Base-by-base conservation (phyloP, 2,888 invertebrate species). In the Leucoma salicis region DNA sequence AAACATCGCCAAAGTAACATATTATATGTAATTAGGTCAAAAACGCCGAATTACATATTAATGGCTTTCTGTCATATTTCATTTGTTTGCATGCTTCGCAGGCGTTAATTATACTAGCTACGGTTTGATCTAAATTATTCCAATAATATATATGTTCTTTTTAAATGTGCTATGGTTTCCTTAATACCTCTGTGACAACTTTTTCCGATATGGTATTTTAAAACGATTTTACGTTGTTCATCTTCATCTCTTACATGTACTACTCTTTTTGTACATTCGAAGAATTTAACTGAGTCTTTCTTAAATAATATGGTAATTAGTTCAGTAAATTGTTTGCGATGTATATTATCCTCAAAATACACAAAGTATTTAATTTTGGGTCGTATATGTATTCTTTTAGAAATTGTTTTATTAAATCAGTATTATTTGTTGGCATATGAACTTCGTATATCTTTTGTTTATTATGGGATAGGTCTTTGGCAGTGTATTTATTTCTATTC, bases 361-460 rank as follows among this genome's bases (percentile, higher is more conserved):
- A 66, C 49, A 24, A 50, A 64, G 29, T 62, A 47, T n/a, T 46
- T 56, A 37, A 33, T 51, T 60, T 58, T 0, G 49, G 53, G 8
- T 39, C 21, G 2, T n/a, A n/a, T 18, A 59, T 39, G 12, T 66
- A 54, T 33, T 56, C 53, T 36, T 63, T 61, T 1, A 69, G 21
- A 42, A 66, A 65, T 5, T 49, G 4, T 52, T 62, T 66, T 1
- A 62, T 27, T 16, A 62, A 10, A 3, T 59, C 46, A 0, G 8
- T 1, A 10, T 54, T 55, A 33, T 66, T 36, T 27, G 42, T 3
- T 0, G 64, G 65, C 35, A 64, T 14, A 21, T 48, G 40, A 6
- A 65, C 57, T 42, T 68, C 60, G 11, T 65, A 11, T 11, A 68
- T 50, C 31, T 48, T 58, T 31, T 61, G 60, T 46, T 63, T 67